Evolutionary conservation across 1,140 invertebrate genomes (phyloP), one percentile per base, ranked within the genome.

Genomic region (Anastrepha obliqua): DNA sequence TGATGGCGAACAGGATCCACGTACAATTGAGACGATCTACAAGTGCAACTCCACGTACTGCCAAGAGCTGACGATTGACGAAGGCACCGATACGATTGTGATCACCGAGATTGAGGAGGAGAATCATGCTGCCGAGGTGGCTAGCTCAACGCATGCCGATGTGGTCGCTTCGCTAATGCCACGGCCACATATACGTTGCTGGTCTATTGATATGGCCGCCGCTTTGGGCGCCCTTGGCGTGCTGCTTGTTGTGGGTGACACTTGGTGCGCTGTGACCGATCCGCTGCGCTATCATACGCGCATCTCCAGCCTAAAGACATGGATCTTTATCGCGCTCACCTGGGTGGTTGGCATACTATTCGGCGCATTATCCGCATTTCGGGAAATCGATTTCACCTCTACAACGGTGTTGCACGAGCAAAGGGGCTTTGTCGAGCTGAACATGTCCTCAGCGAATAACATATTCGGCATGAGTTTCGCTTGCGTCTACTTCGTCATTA

Each of bases 221-320:
- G 92, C 92, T 6, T 86, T 93, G 88, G 92, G 92, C 17, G 94
- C 96, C 2, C 94, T 97, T 39, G 96, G 96, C 1, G 95, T 98
- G 7, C 94, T 97, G 9, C 94, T 98, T 11, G 97, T 98, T 60
- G 96, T 97, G 1, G 93, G 97, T 2, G 97, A 98, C 91, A 96
- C 98, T 90, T 98, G 97, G 93, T 96, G 97, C 89, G 97, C 97
- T 0, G 97, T 98, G 55, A 96, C 97, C 6, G 96, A 97, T 91
- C 97, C 97, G 0, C 94, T 98, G 42, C 95, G 97, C n/a, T 98
- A 98, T 92, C 96, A 97, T 88, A 95, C 95, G 17, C 95, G 96
- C 55, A 95, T 98, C 87, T 95, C 97, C 90, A 96, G 97, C 89
- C 93, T 95, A 11, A 95, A 96, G 67, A 96, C 96, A 0, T 95